These are phyloP conservation scores for Thyatira batis DNA, from an alignment of 2,888 invertebrate genomes.

Conservation along the genomic window DNA sequence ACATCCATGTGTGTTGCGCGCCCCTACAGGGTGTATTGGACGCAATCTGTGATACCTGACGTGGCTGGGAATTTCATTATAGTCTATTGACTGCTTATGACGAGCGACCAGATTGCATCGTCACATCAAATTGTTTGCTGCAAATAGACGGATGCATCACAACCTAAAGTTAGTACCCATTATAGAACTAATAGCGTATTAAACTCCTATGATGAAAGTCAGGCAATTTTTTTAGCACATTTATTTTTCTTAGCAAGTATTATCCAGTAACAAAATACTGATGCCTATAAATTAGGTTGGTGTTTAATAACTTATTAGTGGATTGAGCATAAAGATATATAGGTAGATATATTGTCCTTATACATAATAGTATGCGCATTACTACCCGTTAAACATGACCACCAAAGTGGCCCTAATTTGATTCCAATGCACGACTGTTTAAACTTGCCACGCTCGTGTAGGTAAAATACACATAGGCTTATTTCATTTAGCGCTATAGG, in stretches of 20 bases:
- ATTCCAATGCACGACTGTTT: background rate
- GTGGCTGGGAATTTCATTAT: constrained; percentile 74
- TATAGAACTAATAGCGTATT: background rate
- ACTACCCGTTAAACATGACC: too few species aligned
- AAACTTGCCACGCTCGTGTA: background rate
- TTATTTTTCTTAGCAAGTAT: too few species aligned
- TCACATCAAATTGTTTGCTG: constrained; percentile 29
- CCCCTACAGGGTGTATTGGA: constrained; percentile 71
- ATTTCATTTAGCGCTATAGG: constrained; percentile 2
- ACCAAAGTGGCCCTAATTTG: background rate
- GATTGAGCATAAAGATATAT: too few species aligned
- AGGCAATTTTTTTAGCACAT: background rate
- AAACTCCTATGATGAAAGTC: background rate
- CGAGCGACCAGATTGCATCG: constrained; percentile 51
- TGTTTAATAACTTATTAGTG: too few species aligned
- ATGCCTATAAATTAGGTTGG: too few species aligned
- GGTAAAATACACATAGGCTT: background rate
- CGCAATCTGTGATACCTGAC: constrained; percentile 76
- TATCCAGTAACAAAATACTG: too few species aligned
- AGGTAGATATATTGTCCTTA: too few species aligned
- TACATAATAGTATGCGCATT: too few species aligned
- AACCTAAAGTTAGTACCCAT: background rate
- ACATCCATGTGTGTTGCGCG: constrained; percentile 51
- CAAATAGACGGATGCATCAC: constrained; percentile 6
- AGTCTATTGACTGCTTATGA: constrained; percentile 65